These are phyloP conservation scores for Pseudobourletiella spinata DNA, from an alignment of 1,140 invertebrate genomes.

Conservation along the genomic window DNA sequence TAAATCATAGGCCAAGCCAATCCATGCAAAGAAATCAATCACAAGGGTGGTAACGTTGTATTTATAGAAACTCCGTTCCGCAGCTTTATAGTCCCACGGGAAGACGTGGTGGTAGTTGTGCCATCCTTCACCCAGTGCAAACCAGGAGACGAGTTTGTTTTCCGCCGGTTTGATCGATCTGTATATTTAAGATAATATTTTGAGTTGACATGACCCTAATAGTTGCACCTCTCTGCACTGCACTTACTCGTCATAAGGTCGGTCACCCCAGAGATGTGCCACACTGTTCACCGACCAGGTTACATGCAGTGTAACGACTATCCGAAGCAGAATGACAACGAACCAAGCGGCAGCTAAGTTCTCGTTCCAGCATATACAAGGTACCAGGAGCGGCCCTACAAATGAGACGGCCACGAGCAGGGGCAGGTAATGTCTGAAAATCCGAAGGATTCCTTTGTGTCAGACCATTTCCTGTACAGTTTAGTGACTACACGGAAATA, in stretches of 20 bases:
- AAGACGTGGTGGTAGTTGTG: no score
- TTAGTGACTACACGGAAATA: no score
- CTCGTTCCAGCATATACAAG: conserved; percentile 78
- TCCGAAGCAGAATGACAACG: conserved; percentile 72
- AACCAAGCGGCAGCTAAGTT: conserved; percentile 69
- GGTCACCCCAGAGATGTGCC: conserved; percentile 51
- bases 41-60: conserved; percentile 44
- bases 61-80: conserved; percentile 57
- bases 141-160: conserved; percentile 57
- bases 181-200: no score
- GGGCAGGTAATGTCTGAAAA: conserved; percentile 70
- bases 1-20: no score
- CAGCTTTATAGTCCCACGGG: no score
- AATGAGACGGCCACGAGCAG: conserved; percentile 78
- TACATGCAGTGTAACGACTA: conserved; percentile 74
- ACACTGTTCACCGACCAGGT: conserved; percentile 90
- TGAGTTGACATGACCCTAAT: no score
- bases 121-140: no score
- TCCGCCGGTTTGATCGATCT: conserved; percentile 60
- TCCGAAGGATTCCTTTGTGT: no score
- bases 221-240: conserved; percentile 33
- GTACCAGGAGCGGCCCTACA: conserved; percentile 71
- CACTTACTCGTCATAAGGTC: conserved; percentile 50
- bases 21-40: conserved; percentile 43
- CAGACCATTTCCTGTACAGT: no score